Percentiles rank a stretch among this genome's conserved stretches.
Conservation (phyloP, 2,888 invertebrate genomes). For the Torymus texanus region DNA sequence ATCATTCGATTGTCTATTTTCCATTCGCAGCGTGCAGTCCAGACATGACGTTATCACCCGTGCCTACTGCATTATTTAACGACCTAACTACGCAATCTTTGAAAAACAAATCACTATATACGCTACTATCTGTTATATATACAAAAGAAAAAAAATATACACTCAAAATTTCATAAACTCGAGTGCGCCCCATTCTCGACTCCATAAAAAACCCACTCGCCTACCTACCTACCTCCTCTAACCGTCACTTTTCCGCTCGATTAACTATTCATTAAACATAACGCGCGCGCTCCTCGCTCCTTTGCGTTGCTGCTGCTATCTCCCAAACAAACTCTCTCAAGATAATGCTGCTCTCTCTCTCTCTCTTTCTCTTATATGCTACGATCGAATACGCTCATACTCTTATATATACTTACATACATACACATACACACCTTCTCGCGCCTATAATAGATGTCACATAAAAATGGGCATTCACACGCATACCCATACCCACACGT, state of each 20-base stretch:
- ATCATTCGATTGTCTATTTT: no score
- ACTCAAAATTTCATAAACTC: no score
- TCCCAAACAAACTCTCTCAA: constrained; percentile 9
- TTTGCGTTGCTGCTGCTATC: neutral
- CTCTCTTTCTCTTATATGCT: neutral
- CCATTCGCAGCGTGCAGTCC: no score
- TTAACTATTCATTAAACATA: constrained; percentile 43
- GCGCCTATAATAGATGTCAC: constrained; percentile 46
- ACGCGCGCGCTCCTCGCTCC: neutral
- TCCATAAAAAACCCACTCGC: neutral
- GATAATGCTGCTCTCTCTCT: constrained; percentile 14
- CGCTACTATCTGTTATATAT: no score
- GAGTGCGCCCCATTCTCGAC: no score
- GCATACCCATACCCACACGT: neutral
- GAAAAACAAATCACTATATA: no score
- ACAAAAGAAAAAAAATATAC: no score
- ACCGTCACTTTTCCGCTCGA: constrained; percentile 41
- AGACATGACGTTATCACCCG: no score
- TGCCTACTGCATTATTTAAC: no score
- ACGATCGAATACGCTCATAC: neutral
- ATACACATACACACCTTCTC: neutral
- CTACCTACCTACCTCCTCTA: constrained; percentile 5
- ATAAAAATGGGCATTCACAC: constrained; percentile 47
- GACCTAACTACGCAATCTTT: no score
- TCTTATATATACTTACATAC: neutral